Conservation (phyloP, 2,113 vertebrate genomes). For the Actenoides hombroni region DNA sequence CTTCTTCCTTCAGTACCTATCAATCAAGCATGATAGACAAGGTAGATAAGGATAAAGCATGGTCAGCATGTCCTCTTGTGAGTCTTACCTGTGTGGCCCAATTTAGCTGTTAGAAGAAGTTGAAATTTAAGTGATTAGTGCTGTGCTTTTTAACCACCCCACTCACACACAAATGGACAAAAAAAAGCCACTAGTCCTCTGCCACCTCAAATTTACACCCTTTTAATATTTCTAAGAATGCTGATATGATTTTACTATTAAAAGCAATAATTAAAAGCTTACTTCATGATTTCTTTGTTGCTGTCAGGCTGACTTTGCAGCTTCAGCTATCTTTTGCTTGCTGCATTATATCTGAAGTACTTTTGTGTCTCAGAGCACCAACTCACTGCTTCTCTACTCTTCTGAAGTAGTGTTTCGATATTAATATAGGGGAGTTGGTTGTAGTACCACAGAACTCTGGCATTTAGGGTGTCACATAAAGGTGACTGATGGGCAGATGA, state of each 20-base stretch:
- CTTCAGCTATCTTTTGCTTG: not conserved
- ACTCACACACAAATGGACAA: not conserved
- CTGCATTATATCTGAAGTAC: not conserved
- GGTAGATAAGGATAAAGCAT: not conserved
- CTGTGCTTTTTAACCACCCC: not conserved
- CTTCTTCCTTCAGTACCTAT: not conserved
- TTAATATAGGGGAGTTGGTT: not conserved
- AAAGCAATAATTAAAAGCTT: not conserved
- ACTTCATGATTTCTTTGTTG: not conserved
- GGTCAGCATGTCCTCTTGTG: not conserved
- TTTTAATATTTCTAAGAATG: not conserved
- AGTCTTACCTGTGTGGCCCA: not conserved
- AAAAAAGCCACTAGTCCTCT: not conserved
- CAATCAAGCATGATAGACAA: not conserved
- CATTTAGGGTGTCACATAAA: accelerated
- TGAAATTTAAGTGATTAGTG: not conserved
- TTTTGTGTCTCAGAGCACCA: not conserved
- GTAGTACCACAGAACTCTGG: not conserved
- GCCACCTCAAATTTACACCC: not conserved
- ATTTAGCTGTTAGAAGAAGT: not conserved
- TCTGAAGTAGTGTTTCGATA: not conserved
- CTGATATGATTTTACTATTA: not conserved
- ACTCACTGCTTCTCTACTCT: not conserved
- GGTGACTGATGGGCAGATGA: no score
- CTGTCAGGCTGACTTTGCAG: not conserved